Evolutionary conservation across 37 sponge, comb jelly and placozoan genomes (phyloP).

Genomic region (Eunapius fragilis): DNA sequence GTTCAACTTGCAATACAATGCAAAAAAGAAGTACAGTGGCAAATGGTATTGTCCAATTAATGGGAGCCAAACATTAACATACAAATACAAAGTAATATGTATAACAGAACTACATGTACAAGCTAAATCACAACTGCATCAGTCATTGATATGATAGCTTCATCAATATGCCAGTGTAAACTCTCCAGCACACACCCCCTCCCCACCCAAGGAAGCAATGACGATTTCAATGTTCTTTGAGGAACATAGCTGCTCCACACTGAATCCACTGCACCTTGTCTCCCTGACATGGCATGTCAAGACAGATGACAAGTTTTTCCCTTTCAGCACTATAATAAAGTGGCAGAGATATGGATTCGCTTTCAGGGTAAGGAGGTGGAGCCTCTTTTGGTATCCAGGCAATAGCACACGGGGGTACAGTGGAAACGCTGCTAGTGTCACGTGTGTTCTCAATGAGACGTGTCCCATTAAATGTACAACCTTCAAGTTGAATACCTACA

Average conservation of each 20-base stretch:
- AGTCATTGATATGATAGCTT: too few species aligned
- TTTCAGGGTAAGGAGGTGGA: constrained; percentile 54
- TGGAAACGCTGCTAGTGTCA: constrained; percentile 76
- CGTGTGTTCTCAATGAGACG: constrained; percentile 55
- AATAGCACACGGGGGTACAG: constrained; percentile 80
- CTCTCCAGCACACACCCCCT: too few species aligned
- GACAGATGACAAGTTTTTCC: constrained; percentile 63
- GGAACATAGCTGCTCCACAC: constrained; percentile 75
- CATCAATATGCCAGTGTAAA: too few species aligned
- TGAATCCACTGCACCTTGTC: constrained; percentile 17
- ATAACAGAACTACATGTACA: too few species aligned
- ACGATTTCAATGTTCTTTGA: constrained; percentile 49
- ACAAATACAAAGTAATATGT: too few species aligned
- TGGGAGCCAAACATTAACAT: too few species aligned
- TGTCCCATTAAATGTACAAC: constrained; percentile 86
- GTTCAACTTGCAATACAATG: too few species aligned
- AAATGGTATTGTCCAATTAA: too few species aligned
- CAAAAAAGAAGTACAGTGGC: too few species aligned
- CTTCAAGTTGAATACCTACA: constrained; percentile 86
- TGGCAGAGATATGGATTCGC: constrained; percentile 62
- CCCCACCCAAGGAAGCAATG: too few species aligned
- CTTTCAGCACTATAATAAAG: constrained; percentile 60
- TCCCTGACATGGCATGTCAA: constrained; percentile 64
- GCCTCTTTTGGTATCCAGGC: constrained; percentile 86
- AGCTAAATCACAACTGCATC: too few species aligned